These are phyloP conservation scores for Folsomia candida DNA, from an alignment of 2,888 invertebrate genomes.

Conservation along the genomic window DNA sequence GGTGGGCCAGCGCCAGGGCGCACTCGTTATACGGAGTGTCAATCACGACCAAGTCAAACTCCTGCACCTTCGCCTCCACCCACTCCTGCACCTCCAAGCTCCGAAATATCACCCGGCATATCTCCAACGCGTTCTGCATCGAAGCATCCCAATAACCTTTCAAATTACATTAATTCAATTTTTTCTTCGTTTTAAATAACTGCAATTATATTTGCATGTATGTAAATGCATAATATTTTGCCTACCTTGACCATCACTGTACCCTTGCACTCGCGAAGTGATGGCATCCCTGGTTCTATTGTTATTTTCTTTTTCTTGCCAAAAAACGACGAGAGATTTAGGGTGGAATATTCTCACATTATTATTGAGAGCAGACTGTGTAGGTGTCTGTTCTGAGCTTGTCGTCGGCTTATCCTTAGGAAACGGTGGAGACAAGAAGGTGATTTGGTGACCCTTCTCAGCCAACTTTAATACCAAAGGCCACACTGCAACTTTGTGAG, in stretches of 20 bases:
- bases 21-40: slow-evolving; percentile 40
- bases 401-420: slow-evolving; percentile 22
- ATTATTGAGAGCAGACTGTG: no score
- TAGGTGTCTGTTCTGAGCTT: no score
- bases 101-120: slow-evolving; percentile 30
- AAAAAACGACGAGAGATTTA: slow-evolving; percentile 25
- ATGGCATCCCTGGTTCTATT: slow-evolving; percentile 1
- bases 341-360: slow-evolving; percentile 35
- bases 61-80: slow-evolving; percentile 21
- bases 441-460: slow-evolving; percentile 36
- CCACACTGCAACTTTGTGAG: slow-evolving; percentile 41
- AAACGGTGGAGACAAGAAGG: slow-evolving; percentile 37
- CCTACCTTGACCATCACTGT: neutral
- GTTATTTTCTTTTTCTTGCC: slow-evolving; percentile 23
- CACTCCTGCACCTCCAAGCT: slow-evolving; percentile 33
- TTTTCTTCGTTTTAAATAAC: no score
- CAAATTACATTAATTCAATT: no score
- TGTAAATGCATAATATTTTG: no score
- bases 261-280: slow-evolving; percentile 6
- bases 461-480: slow-evolving; percentile 38
- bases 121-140: slow-evolving; percentile 5
- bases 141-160: neutral
- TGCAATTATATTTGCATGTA: no score
- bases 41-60: slow-evolving; percentile 35
- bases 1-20: slow-evolving; percentile 31